Percentiles rank a stretch among this genome's conserved stretches.
These are phyloP conservation scores for Drosophila sordidula DNA, from an alignment of 2,888 invertebrate genomes.

Conservation along the genomic window DNA sequence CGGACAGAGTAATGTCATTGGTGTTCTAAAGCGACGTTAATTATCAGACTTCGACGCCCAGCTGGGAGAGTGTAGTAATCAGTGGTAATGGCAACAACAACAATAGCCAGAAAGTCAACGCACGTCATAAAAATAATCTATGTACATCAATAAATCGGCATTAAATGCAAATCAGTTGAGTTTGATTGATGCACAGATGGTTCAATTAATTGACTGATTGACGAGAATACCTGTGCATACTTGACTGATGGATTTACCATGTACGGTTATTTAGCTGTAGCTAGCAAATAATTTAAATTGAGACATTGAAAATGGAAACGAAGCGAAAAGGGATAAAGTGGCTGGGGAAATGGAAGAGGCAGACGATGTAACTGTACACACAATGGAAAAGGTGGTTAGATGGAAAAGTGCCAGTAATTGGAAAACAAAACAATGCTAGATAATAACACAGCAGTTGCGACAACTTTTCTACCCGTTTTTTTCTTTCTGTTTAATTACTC, in stretches of 20 bases:
- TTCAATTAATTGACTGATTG: conserved; percentile 54
- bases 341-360: neutral
- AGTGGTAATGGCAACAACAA: conserved; percentile 23
- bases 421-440: neutral
- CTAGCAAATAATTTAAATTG: neutral
- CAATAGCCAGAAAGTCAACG: conserved; percentile 41
- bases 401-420: neutral
- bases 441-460: neutral
- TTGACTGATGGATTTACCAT: neutral
- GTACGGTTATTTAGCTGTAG: neutral
- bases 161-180: conserved; percentile 51
- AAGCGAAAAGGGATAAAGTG: neutral
- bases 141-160: conserved; percentile 53
- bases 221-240: conserved; percentile 19
- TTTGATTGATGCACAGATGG: conserved; percentile 67
- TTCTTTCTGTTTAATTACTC: neutral
- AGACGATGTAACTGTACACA: too few species aligned
- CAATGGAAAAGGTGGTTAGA: too few species aligned
- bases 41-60: conserved; percentile 47
- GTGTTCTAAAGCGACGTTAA: conserved; percentile 36
- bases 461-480: neutral
- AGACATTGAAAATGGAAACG: neutral
- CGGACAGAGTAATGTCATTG: too few species aligned
- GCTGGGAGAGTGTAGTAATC: conserved; percentile 41
- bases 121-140: conserved; percentile 58